These are phyloP conservation scores for Xanthia icteritia DNA, from an alignment of 2,888 invertebrate genomes.

Conservation along the genomic window DNA sequence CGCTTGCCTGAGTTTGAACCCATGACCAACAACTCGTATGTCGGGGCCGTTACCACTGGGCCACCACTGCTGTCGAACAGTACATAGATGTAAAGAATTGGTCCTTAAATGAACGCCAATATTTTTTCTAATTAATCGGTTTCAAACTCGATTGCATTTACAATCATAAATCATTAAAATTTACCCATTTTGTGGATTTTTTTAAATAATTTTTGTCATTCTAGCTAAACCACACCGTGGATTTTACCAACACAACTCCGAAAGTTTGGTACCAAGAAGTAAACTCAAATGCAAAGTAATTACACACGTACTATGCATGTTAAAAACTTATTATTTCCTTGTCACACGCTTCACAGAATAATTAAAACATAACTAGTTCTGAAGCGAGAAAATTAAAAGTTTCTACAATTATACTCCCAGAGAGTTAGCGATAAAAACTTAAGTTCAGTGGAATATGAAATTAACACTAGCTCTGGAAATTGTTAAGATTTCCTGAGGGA, in stretches of 20 bases:
- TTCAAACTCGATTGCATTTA: no score
- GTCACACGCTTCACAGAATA: conserved; percentile 10
- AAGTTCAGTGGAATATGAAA: conserved; percentile 42
- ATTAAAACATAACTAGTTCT: conserved; percentile 47
- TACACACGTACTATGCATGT: not conserved
- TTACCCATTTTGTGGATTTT: no score
- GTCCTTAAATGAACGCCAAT: no score
- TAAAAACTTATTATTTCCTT: not conserved
- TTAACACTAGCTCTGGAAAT: conserved; percentile 44
- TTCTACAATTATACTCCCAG: conserved; percentile 28
- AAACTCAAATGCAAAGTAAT: not conserved
- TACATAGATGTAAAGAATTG: no score
- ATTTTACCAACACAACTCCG: not conserved
- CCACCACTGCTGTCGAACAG: no score
- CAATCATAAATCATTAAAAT: no score
- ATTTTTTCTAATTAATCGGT: no score
- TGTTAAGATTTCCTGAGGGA: conserved; percentile 34
- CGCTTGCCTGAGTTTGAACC: no score
- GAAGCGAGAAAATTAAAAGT: conserved; percentile 51
- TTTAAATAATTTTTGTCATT: no score
- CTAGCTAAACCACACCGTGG: not conserved
- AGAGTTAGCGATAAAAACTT: conserved; percentile 45
- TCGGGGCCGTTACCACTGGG: no score
- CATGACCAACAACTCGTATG: no score
- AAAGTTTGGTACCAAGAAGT: not conserved